phyloP scores from a whole-genome alignment of 2,113 vertebrate genomes.

The Calypte anna region DNA sequence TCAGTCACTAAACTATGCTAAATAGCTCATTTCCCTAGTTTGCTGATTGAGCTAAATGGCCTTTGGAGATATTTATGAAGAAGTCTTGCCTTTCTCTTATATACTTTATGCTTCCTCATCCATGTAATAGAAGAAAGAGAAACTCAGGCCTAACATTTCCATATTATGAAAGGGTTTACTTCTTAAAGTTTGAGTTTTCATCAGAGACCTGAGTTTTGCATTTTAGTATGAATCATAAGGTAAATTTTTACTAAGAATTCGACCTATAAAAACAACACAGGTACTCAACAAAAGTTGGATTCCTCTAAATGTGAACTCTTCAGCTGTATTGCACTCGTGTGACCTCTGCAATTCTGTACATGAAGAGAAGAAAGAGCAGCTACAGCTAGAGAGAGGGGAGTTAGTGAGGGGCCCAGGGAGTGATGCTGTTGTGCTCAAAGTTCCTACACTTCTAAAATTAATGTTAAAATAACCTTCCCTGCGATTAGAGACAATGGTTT shows the following conservation, averaged over 20 bases:
- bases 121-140: neutral
- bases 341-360: neutral
- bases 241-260: neutral
- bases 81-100: neutral
- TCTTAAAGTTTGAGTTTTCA: neutral
- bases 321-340: fast-evolving
- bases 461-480: fast-evolving
- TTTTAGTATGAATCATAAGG: neutral
- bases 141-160: neutral
- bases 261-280: neutral
- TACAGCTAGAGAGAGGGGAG: neutral
- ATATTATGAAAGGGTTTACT: neutral
- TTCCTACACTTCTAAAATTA: fast-evolving
- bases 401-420: fast-evolving
- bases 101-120: neutral
- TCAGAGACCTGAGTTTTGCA: neutral
- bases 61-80: constrained; percentile 25
- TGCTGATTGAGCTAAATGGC: constrained; percentile 13
- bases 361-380: too few relatives aligned
- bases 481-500: fast-evolving
- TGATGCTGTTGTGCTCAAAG: fast-evolving
- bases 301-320: fast-evolving
- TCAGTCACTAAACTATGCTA: constrained; percentile 9
- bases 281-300: fast-evolving
- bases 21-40: constrained; percentile 2